These are phyloP conservation scores for Poeciliopsis prolifica DNA, from an alignment of 2,113 vertebrate species.

Conservation along the genomic window DNA sequence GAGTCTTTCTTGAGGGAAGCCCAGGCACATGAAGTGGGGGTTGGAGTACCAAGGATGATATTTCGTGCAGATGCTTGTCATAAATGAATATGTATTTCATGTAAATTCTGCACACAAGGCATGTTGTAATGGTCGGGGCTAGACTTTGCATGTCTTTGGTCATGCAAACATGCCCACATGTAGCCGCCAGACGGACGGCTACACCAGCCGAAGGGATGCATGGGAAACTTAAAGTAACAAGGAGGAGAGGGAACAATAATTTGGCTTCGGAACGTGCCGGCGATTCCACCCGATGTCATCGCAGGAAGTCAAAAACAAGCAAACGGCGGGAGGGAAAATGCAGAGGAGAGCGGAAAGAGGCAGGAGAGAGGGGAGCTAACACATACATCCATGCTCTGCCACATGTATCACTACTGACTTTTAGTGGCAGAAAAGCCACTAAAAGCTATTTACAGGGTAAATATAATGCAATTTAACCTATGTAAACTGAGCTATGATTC, in stretches of 20 bases:
- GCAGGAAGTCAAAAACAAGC: not conserved
- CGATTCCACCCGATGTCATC: slow-evolving; percentile 13
- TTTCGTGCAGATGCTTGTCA: slow-evolving; percentile 39
- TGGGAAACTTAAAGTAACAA: slow-evolving; percentile 29
- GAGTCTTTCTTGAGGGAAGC: not conserved
- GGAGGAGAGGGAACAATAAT: slow-evolving; percentile 23
- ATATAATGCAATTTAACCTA: too few relatives aligned
- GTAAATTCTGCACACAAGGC: slow-evolving; percentile 62
- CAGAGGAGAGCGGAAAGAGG: slow-evolving; percentile 6
- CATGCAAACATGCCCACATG: slow-evolving; percentile 65
- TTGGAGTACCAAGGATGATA: slow-evolving; percentile 7
- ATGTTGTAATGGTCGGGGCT: slow-evolving; percentile 45
- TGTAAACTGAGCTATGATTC: too few relatives aligned
- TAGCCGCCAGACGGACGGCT: slow-evolving; percentile 45
- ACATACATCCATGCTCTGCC: not conserved
- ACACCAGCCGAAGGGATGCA: slow-evolving; percentile 21
- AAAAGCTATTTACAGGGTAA: too few relatives aligned
- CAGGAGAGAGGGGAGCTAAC: not conserved
- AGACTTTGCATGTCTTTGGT: slow-evolving; percentile 71
- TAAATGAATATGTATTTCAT: slow-evolving; percentile 69
- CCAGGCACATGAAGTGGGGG: not conserved
- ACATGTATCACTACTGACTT: not conserved
- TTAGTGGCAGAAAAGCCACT: not conserved
- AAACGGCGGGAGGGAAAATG: not conserved
- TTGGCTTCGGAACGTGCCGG: slow-evolving; percentile 26